These are phyloP conservation scores for Semnornis frantzii DNA, from an alignment of 2,113 vertebrate species.

Conservation along the genomic window DNA sequence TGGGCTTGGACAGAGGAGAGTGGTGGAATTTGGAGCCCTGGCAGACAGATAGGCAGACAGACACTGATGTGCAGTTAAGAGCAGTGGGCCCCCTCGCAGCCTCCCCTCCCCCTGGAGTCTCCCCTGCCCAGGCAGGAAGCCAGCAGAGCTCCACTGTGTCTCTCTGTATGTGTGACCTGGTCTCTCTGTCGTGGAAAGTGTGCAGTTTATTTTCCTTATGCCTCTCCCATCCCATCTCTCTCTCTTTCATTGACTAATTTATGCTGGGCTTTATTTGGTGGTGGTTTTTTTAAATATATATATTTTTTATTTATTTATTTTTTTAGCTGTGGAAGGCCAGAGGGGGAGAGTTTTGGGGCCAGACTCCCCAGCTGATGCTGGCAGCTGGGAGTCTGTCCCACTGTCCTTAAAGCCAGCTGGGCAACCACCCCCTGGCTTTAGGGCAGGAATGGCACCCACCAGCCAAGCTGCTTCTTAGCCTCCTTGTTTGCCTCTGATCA, in stretches of 20 bases:
- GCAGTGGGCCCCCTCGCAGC: neutral
- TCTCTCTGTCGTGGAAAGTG: constrained; percentile 24
- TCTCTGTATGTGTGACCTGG: neutral
- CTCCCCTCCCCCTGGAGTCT: neutral
- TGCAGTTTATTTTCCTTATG: constrained; percentile 48
- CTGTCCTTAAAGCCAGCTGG: neutral
- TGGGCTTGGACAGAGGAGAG: too few relatives aligned
- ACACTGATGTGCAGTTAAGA: neutral
- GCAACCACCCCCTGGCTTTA: neutral
- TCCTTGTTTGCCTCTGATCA: constrained; percentile 72
- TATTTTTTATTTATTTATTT: neutral
- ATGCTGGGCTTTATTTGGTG: constrained; percentile 46
- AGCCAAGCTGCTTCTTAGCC: constrained; percentile 53
- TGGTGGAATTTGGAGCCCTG: neutral
- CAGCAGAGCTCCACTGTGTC: neutral
- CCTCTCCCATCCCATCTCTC: constrained; percentile 45
- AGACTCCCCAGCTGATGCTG: neutral
- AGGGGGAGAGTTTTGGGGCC: neutral
- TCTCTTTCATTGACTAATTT: constrained; percentile 65
- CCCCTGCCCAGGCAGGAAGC: fast-evolving
- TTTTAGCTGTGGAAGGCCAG: constrained; percentile 26
- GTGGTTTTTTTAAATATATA: constrained; percentile 10
- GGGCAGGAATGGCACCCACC: neutral
- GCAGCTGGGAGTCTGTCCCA: neutral
- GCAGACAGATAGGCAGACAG: neutral